These are phyloP conservation scores for Pandemis cinnamomeana DNA, from an alignment of 2,888 invertebrate species.

Conservation along the genomic window DNA sequence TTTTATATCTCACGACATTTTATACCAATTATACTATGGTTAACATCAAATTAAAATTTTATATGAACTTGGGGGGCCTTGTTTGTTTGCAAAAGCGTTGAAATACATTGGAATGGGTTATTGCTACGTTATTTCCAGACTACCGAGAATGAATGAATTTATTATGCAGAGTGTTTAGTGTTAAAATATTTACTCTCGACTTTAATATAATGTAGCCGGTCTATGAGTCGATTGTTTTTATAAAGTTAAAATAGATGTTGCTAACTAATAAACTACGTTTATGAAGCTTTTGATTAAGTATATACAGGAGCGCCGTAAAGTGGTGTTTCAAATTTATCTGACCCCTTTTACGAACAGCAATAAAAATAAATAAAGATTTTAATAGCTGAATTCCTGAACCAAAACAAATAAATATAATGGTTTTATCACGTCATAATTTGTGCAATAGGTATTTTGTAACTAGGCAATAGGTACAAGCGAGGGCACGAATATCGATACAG, in stretches of 20 bases:
- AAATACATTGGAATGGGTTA: no score
- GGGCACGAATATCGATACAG: no score
- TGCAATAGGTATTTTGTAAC: no score
- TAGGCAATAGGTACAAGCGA: no score
- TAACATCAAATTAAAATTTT: no score
- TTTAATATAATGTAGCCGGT: constrained; percentile 6
- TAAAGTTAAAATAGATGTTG: constrained; percentile 21
- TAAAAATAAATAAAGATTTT: neutral
- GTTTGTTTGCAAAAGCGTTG: no score
- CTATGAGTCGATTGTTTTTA: constrained; percentile 25
- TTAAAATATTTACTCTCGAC: constrained; percentile 30
- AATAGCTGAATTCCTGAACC: neutral
- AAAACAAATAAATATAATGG: no score
- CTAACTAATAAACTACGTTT: neutral
- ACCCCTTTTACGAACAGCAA: neutral
- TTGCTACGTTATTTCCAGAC: neutral
- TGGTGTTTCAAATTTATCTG: constrained; percentile 5
- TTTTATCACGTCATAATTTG: no score
- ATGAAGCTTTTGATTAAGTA: neutral
- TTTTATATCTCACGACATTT: no score
- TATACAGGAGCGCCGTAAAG: neutral
- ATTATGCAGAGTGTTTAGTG: constrained; percentile 26
- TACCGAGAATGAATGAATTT: constrained; percentile 15
- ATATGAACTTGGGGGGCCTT: no score
- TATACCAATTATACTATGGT: no score